Evolutionary conservation across 2,113 vertebrate genomes (phyloP).

Genomic region (Solea solea): DNA sequence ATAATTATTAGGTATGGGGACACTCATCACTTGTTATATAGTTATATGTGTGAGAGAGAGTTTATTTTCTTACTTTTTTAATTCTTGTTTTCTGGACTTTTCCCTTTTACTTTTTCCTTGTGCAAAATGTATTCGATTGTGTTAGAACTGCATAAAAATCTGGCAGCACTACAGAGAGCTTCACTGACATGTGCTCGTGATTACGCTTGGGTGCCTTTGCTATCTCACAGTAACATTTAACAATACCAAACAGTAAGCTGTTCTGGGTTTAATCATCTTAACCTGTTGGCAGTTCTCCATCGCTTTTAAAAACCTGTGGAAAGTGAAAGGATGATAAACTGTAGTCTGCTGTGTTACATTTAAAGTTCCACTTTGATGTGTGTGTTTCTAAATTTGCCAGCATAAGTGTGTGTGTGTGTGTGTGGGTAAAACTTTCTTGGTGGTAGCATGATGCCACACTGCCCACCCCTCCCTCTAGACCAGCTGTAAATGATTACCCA

Average conservation of each 20-base stretch:
- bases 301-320: neutral
- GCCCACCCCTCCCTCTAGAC: conserved; percentile 16
- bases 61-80: neutral
- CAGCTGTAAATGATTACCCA: conserved; percentile 51
- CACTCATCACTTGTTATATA: too few species aligned
- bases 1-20: too few species aligned
- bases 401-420: neutral
- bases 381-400: neutral
- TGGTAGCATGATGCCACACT: conserved; percentile 13
- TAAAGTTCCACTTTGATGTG: conserved; percentile 24
- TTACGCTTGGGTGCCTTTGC: conserved; percentile 35
- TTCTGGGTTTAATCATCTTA: conserved; percentile 24
- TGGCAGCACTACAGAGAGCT: neutral
- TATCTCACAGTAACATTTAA: neutral
- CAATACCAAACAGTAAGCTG: neutral
- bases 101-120: conserved; percentile 5
- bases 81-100: neutral
- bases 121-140: neutral
- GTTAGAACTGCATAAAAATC: neutral
- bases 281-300: conserved; percentile 4
- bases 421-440: neutral
- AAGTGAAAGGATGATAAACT: neutral
- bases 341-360: neutral
- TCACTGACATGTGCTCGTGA: conserved; percentile 15
- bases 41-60: neutral